phyloP scores from a whole-genome alignment of 2,888 invertebrate genomes.

The Dryocosmus kuriphilus region DNA sequence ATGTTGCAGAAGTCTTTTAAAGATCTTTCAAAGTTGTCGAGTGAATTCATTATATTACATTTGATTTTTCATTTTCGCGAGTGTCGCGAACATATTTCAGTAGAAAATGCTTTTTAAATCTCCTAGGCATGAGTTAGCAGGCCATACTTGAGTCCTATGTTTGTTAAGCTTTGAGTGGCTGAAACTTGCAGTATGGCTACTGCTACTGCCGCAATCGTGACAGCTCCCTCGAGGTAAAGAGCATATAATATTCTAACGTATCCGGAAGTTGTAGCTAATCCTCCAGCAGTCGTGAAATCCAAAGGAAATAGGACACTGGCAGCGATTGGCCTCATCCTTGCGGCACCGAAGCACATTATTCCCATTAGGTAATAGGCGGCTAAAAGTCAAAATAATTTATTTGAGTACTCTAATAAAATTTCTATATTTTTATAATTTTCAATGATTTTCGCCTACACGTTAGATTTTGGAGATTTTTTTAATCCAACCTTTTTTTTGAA shows the following conservation, averaged over 20 bases:
- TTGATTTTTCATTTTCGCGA: not conserved
- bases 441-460: too few species aligned
- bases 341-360: slow-evolving; percentile 81
- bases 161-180: slow-evolving; percentile 80
- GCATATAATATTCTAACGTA: slow-evolving; percentile 83
- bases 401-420: slow-evolving; percentile 8
- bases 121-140: slow-evolving; percentile 78
- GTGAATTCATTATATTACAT: not conserved
- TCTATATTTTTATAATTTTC: too few species aligned
- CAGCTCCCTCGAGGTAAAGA: slow-evolving; percentile 84
- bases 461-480: too few species aligned
- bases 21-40: not conserved
- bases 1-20: not conserved
- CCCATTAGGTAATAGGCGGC: slow-evolving; percentile 81
- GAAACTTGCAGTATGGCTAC: slow-evolving; percentile 82
- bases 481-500: too few species aligned
- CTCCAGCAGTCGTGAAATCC: slow-evolving; percentile 85
- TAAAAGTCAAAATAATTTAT: slow-evolving; percentile 50
- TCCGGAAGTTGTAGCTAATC: slow-evolving; percentile 81
- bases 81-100: not conserved
- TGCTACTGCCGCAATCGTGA: slow-evolving; percentile 81
- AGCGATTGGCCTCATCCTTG: slow-evolving; percentile 78
- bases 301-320: slow-evolving; percentile 83
- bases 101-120: slow-evolving; percentile 1
- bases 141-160: slow-evolving; percentile 80